phyloP scores from a whole-genome alignment of 1,140 invertebrate genomes.

The Zaprionus africanus region DNA sequence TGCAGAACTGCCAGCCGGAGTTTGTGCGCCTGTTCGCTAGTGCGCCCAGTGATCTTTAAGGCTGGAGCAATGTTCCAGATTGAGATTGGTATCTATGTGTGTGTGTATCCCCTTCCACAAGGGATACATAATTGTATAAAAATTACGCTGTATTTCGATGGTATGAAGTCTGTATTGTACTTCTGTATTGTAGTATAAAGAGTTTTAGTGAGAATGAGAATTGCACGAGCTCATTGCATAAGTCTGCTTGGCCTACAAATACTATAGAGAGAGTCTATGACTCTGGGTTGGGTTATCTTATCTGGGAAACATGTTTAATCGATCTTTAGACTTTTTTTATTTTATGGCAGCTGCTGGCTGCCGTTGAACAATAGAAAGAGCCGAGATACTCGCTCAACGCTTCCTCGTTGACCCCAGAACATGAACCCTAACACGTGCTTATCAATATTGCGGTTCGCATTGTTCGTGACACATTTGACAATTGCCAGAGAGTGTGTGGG shows the following conservation, averaged over 20 bases:
- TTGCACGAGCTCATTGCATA: not conserved
- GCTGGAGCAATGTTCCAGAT: not conserved
- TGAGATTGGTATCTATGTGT: conserved; percentile 4
- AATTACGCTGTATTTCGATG: too few species aligned
- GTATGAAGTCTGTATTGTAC: not conserved
- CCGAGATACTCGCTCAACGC: conserved; percentile 12
- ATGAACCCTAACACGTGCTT: conserved; percentile 76
- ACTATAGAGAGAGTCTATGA: not conserved
- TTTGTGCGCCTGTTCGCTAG: conserved; percentile 34
- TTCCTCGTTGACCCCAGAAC: conserved; percentile 70
- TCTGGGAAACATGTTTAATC: conserved; percentile 32
- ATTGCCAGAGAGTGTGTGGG: conserved; percentile 35
- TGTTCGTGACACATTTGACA: conserved; percentile 65
- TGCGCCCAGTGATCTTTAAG: conserved; percentile 34
- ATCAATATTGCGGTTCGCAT: conserved; percentile 61
- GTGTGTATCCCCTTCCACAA: not conserved
- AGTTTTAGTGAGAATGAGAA: too few species aligned
- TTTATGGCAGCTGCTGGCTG: conserved; percentile 54
- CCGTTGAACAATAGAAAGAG: conserved; percentile 62
- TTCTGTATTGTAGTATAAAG: too few species aligned
- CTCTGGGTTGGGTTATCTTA: conserved; percentile 33
- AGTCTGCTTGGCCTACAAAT: not conserved
- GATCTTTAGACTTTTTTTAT: conserved; percentile 41
- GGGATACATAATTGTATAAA: not conserved
- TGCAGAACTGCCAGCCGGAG: conserved; percentile 36